Base-by-base conservation (phyloP, 2,113 vertebrate species). In the Rhombomys opimus region DNA sequence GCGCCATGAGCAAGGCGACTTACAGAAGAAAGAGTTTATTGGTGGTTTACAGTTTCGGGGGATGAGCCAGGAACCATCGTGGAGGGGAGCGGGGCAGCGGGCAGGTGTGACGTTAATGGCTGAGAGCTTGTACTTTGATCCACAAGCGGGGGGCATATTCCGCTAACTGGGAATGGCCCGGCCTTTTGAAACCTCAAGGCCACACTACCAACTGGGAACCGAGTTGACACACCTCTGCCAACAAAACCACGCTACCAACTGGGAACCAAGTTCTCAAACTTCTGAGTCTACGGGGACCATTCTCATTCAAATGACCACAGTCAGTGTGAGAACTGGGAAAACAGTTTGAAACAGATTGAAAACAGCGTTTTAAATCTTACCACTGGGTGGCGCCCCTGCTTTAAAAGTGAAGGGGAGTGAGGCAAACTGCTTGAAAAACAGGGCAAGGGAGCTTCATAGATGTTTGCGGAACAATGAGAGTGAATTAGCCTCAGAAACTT, bases 301-400 rank as follows among this genome's bases (percentile, higher is more conserved):
- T 65, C 25, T 63, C 11, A 46, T 25, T 46, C n/a, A 65, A 65
- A 84, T 41, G 23, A 63, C 13, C 81, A 27, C 57, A 30, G 18
- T 41, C n/a, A 20, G 14, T 18, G 38, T 77, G 38, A 91, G 59
- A 68, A 72, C 90, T n/a, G n/a, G n/a, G n/a, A n/a, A n/a, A n/a
- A n/a, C n/a, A n/a, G n/a, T n/a, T n/a, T n/a, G n/a, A n/a, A n/a
- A n/a, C n/a, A n/a, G n/a, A n/a, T n/a, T n/a, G n/a, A n/a, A n/a
- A n/a, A n/a, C n/a, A n/a, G 73, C 23, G 67, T 93, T 92, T 95
- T 89, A 52, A 86, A 57, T 93, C 4, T 87, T 85, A 92, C 92
- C 97, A 95, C 91, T 89, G 3, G 97, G 87, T 96, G 97, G 96
- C 89, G 91, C 92, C 89, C 95, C 96, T 96, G 94, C 88, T 87